These are phyloP conservation scores for Lissocephala sabroskyi DNA, from an alignment of 2,888 invertebrate species.

Conservation along the genomic window DNA sequence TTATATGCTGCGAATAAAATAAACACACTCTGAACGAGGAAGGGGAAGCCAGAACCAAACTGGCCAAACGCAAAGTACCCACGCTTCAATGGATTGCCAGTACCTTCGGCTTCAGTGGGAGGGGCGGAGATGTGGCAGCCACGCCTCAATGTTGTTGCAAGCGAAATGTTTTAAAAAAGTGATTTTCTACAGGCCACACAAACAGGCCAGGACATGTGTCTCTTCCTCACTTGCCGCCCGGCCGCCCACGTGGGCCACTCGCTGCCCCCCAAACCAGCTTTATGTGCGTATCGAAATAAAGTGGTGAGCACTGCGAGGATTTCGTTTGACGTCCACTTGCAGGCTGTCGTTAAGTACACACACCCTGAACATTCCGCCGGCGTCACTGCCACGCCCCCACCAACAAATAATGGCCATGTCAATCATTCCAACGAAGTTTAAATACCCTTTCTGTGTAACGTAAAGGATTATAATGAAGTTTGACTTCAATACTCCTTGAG, in stretches of 20 bases:
- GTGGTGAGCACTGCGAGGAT: not conserved
- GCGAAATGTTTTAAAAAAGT: slow-evolving; percentile 44
- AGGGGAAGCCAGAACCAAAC: no score
- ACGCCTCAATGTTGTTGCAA: no score
- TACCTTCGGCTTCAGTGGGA: no score
- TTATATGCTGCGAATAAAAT: slow-evolving; percentile 59
- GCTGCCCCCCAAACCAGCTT: no score
- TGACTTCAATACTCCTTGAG: no score
- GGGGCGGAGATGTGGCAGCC: slow-evolving; percentile 1
- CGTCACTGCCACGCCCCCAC: no score
- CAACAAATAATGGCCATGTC: no score
- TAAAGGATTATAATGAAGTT: no score
- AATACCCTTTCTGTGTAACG: no score
- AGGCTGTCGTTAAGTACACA: slow-evolving; percentile 25
- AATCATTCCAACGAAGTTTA: no score
- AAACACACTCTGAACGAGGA: slow-evolving; percentile 30
- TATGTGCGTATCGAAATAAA: no score
- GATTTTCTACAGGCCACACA: slow-evolving; percentile 41
- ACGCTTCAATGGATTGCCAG: slow-evolving; percentile 42
- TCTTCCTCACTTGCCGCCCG: no score
- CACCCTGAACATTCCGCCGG: slow-evolving; percentile 23
- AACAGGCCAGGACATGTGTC: slow-evolving; percentile 9
- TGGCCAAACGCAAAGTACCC: slow-evolving; percentile 55
- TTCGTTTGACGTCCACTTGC: slow-evolving; percentile 3
- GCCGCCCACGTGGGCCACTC: not conserved